phyloP scores from a whole-genome alignment of 37 sponge, comb jelly and placozoan species.

The Mnemiopsis leidyi region DNA sequence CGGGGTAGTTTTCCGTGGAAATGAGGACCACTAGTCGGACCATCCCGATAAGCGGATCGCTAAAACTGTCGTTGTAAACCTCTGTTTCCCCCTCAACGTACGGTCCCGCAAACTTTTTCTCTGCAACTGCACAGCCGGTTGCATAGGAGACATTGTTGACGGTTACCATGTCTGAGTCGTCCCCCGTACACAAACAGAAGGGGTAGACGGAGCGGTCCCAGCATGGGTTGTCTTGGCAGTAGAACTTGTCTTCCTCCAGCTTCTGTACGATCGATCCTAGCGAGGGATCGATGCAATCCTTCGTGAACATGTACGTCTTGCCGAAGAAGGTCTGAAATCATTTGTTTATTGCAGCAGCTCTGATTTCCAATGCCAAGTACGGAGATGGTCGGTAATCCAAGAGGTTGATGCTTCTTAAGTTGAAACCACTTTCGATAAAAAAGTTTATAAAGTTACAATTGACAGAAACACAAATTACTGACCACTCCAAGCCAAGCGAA shows the following conservation, averaged over 20 bases:
- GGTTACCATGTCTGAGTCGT: neutral
- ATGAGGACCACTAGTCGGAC: slow-evolving; percentile 48
- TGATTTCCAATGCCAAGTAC: too few species aligned
- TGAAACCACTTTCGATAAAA: too few species aligned
- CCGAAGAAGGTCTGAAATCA: slow-evolving; percentile 37
- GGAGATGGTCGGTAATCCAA: too few species aligned
- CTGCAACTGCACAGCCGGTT: neutral
- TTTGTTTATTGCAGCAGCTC: neutral
- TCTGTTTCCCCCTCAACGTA: slow-evolving; percentile 21
- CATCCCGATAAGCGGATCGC: neutral
- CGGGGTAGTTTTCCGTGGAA: slow-evolving; percentile 55
- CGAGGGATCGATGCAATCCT: neutral
- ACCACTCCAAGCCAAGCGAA: slow-evolving; percentile 47
- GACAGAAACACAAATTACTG: neutral
- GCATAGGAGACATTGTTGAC: neutral
- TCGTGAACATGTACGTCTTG: slow-evolving; percentile 54
- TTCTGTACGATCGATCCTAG: neutral
- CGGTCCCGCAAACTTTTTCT: neutral
- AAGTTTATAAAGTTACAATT: too few species aligned
- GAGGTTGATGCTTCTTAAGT: too few species aligned
- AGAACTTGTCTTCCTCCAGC: neutral
- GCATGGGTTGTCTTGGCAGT: neutral
- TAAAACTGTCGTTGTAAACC: slow-evolving; percentile 13
- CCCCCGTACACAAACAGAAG: slow-evolving; percentile 3
- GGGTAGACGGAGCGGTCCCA: slow-evolving; percentile 10